phyloP scores from a whole-genome alignment of 2,888 invertebrate genomes.

The Drosophila melanocephala region DNA sequence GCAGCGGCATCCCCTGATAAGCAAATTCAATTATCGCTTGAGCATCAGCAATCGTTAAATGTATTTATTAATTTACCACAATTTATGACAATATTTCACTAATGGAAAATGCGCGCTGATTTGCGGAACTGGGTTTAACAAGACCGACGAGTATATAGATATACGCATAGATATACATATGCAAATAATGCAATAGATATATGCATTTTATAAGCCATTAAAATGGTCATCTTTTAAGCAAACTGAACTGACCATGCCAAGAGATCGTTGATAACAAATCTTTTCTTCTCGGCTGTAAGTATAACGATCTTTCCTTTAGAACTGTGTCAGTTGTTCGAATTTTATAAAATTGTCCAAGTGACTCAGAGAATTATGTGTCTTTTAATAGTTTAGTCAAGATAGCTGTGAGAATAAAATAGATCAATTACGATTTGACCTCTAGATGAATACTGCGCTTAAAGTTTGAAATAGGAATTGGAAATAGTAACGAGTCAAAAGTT shows the following conservation, averaged over 20 bases:
- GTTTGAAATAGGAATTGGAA: neutral
- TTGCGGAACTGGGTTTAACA: constrained; percentile 4
- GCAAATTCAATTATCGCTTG: constrained; percentile 55
- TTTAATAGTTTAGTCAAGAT: neutral
- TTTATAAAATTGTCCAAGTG: neutral
- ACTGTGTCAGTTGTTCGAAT: too few relatives aligned
- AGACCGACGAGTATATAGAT: neutral
- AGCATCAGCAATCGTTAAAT: constrained; percentile 24
- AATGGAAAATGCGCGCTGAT: constrained; percentile 9
- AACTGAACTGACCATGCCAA: neutral
- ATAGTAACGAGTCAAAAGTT: too few relatives aligned
- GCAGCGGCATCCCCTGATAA: constrained; percentile 36
- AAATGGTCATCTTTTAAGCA: neutral
- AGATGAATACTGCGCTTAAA: neutral
- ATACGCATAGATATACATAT: neutral
- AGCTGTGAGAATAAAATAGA: too few relatives aligned
- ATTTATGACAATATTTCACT: constrained; percentile 31
- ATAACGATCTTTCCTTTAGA: too few relatives aligned
- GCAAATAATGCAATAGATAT: neutral
- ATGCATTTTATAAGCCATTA: neutral
- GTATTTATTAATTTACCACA: constrained; percentile 44
- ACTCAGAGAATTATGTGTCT: neutral
- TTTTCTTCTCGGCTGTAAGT: too few relatives aligned
- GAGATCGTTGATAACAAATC: neutral
- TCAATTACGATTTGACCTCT: neutral